Base-by-base conservation (phyloP, 1,140 invertebrate species). In the Drosophila subpulchrella region DNA sequence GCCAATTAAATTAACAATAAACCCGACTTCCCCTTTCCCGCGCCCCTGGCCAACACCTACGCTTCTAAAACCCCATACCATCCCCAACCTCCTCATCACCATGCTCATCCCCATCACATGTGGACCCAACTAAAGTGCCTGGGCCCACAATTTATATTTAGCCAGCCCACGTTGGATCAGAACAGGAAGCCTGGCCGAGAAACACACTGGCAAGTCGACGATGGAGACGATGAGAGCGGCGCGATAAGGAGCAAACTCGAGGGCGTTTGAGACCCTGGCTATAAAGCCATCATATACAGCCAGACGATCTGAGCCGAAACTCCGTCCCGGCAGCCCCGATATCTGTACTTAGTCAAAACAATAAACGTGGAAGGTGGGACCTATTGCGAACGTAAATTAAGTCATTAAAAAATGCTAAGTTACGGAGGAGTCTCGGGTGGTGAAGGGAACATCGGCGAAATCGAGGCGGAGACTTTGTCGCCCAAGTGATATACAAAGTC, bases 341-440 rank as follows among this genome's bases (percentile, higher is more conserved):
- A 30, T 61, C 15, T 67, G 84, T 83, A 84, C 80, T 84, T 84
- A 89, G 84, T 71, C 76, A 90, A 89, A 89, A 89, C 81, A 90
- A 90, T 90, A 90, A 90, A 85, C 85, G 79, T 78, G 77, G 84
- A 89, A 90, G 84, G 84, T 89, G 85, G 85, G 75, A 85, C 84
- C 84, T 85, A 85, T 90, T 89, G 84, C 81, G 75, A 90, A 89
- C 85, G 81, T 89, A 89, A 89, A 89, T 89, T 89, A 89, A 89
- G 84, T 89, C 84, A 90, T 89, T 89, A 89, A 90, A 86, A 90
- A 89, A 84, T 85, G 74, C 85, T 81, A 89, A 90, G 80, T 72
- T 84, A 58, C 50, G 62, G 59, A 24, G 66, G 59, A 32, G 66
- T 17, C 38, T 7, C 38, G 63, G 17, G 34, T 4, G n/a, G 10